A percentile compares a stretch with the other conserved stretches of the same genome.
Evolutionary conservation across 2,888 invertebrate species (phyloP).

Genomic region (Plemyria rubiginata): DNA sequence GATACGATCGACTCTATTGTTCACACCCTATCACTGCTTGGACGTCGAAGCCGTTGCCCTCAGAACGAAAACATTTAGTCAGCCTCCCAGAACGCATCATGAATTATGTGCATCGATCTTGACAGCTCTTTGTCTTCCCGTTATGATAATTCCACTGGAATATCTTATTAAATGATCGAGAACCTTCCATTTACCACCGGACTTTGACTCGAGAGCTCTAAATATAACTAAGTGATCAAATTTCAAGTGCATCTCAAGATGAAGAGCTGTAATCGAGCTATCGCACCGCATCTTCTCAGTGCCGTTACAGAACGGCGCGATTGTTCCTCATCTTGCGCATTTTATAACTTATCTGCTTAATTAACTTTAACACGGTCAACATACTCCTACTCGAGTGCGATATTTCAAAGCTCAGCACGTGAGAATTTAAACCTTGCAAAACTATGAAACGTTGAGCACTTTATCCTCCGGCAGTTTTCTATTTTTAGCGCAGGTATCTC

Average conservation of each 20-base stretch:
- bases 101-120: conserved; percentile 78
- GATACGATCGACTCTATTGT: conserved; percentile 67
- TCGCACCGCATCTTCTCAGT: conserved; percentile 45
- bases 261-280: conserved; percentile 56
- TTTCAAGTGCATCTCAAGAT: conserved; percentile 67
- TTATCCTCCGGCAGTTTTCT: conserved; percentile 59
- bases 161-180: conserved; percentile 42
- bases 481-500: conserved; percentile 68
- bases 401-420: conserved; percentile 46
- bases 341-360: conserved; percentile 58
- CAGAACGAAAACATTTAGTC: conserved; percentile 38
- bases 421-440: conserved; percentile 46
- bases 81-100: conserved; percentile 53
- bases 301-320: conserved; percentile 58
- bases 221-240: conserved; percentile 50
- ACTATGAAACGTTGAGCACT: conserved; percentile 60
- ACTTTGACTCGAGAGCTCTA: conserved; percentile 31
- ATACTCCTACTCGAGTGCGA: conserved; percentile 50
- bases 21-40: conserved; percentile 56
- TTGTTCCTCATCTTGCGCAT: conserved; percentile 54
- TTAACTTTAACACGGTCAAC: conserved; percentile 68
- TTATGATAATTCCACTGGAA: conserved; percentile 49
- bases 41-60: conserved; percentile 51
- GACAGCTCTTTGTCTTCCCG: conserved; percentile 62
- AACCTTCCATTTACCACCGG: conserved; percentile 30